Conservation (phyloP, 2,888 invertebrate species). For the Nemotelus nigrinus region DNA sequence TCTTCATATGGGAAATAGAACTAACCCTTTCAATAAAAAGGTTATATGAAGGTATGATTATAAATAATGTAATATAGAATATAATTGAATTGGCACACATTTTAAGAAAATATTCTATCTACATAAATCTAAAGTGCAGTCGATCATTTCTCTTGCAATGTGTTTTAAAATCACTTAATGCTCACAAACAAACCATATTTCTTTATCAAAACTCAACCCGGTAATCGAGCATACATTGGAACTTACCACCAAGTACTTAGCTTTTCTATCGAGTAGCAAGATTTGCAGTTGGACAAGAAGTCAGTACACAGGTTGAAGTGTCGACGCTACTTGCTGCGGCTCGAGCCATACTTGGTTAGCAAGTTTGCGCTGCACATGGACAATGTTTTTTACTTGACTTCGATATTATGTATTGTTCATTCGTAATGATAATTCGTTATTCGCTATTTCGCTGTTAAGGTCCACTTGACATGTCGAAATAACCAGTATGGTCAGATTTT, state of each 20-base stretch:
- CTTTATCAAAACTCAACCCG: not conserved
- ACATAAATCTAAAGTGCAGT: no score
- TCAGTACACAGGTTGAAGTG: not conserved
- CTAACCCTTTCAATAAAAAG: no score
- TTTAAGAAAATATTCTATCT: no score
- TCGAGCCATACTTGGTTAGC: not conserved
- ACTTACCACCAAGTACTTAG: constrained; percentile 10
- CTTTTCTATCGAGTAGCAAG: constrained; percentile 4
- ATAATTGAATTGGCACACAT: no score
- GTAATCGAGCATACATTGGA: constrained; percentile 13
- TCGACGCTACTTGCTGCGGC: not conserved
- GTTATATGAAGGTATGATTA: no score
- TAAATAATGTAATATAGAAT: no score
- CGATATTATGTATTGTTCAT: constrained; percentile 26
- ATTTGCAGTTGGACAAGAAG: not conserved
- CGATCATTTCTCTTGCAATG: not conserved
- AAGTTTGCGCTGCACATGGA: constrained; percentile 10
- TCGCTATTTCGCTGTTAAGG: constrained; percentile 44
- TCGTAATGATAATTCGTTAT: constrained; percentile 27
- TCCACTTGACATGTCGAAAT: constrained; percentile 45
- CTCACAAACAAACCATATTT: not conserved
- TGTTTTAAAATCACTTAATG: constrained; percentile 9
- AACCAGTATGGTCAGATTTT: constrained; percentile 37
- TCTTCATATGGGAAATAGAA: no score
- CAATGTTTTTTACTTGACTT: not conserved